Evolutionary conservation across 2,888 invertebrate genomes (phyloP).

Genomic region (Apamea epomidion): DNA sequence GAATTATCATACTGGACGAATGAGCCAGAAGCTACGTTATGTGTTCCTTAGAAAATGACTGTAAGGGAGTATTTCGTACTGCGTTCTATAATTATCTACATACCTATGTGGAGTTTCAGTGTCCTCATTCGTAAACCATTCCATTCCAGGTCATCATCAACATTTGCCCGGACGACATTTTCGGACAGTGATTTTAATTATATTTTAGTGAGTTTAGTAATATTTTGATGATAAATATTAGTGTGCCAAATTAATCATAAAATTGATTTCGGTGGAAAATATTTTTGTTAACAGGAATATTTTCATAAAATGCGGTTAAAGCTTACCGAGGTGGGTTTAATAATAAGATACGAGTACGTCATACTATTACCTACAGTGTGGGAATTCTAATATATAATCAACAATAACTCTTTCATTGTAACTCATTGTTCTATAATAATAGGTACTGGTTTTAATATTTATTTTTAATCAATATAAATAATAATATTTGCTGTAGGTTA

Average conservation of each 20-base stretch:
- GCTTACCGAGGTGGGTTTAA: background rate
- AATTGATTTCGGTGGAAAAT: slow-evolving; percentile 1
- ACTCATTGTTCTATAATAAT: background rate
- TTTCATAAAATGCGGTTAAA: slow-evolving; percentile 5
- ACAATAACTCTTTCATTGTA: slow-evolving; percentile 5
- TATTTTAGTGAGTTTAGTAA: background rate
- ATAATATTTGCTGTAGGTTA: background rate
- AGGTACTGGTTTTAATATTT: background rate
- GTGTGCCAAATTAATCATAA: background rate
- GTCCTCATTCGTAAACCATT: slow-evolving; percentile 2
- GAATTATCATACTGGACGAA: slow-evolving; percentile 5
- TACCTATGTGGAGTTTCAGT: background rate
- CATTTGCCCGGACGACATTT: background rate
- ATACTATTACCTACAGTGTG: background rate
- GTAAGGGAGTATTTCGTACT: background rate
- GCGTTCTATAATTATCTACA: background rate
- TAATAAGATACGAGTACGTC: background rate
- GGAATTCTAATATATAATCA: slow-evolving; percentile 1
- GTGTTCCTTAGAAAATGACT: slow-evolving; percentile 20
- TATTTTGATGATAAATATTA: slow-evolving; percentile 12
- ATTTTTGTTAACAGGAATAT: slow-evolving; percentile 8
- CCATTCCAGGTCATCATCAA: slow-evolving; percentile 6
- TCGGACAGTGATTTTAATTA: background rate
- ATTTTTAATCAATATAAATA: background rate
- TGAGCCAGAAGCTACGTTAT: background rate